These are phyloP conservation scores for Ophonus ardosiacus DNA, from an alignment of 2,888 invertebrate genomes.

Conservation along the genomic window DNA sequence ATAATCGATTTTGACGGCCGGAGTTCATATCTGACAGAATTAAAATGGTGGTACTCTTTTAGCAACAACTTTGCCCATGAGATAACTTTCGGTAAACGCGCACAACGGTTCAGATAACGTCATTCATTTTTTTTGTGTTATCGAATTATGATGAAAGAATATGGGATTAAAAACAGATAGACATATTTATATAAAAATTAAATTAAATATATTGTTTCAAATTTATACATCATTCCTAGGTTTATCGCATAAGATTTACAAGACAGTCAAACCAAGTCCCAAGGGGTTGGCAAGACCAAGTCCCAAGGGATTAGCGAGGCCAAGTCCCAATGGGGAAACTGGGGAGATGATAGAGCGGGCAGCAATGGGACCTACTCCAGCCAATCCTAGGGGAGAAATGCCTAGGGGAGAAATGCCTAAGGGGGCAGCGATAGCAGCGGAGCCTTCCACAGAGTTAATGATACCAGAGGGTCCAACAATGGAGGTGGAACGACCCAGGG, in stretches of 20 bases:
- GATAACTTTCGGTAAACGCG: too few relatives aligned
- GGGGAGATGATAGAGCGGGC: not conserved
- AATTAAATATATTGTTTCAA: not conserved
- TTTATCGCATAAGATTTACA: not conserved
- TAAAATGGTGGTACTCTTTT: too few relatives aligned
- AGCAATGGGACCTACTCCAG: not conserved
- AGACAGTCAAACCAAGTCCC: too few relatives aligned
- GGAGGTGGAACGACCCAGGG: not conserved
- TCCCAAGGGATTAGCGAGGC: not conserved
- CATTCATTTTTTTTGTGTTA: too few relatives aligned
- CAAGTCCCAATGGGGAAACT: not conserved
- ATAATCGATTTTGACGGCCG: too few relatives aligned
- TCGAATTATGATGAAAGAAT: too few relatives aligned
- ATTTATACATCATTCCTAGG: not conserved
- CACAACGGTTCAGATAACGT: too few relatives aligned
- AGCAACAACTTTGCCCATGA: too few relatives aligned
- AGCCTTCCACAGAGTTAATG: not conserved
- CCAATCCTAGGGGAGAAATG: not conserved
- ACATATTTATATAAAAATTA: not conserved
- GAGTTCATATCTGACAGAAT: too few relatives aligned
- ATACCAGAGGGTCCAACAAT: not conserved
- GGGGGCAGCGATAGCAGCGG: not conserved
- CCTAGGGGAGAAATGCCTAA: not conserved
- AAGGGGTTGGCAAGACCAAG: too few relatives aligned
- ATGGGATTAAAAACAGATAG: not conserved